These are phyloP conservation scores for Meiosimyza platycephala DNA, from an alignment of 2,888 invertebrate genomes.

Conservation along the genomic window DNA sequence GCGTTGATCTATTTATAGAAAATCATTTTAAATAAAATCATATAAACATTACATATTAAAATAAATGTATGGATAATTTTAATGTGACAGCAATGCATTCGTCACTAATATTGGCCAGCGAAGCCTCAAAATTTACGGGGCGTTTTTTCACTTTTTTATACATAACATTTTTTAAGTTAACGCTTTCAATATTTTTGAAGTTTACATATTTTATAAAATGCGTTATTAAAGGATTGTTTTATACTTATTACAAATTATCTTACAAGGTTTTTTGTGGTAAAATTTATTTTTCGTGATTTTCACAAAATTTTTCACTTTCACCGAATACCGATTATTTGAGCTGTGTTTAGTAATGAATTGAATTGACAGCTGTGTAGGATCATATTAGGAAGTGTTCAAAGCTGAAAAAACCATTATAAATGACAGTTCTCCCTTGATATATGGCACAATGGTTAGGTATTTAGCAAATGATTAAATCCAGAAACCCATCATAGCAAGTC, in stretches of 20 bases:
- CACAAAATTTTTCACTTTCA: conserved; percentile 19
- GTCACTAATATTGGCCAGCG: neutral
- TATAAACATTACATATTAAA: too few species aligned
- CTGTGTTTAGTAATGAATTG: conserved; percentile 24
- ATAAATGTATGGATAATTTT: neutral
- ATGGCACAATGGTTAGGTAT: too few species aligned
- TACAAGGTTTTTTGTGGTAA: conserved; percentile 17
- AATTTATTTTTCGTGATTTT: neutral
- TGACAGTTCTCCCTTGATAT: too few species aligned
- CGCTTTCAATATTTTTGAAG: too few species aligned
- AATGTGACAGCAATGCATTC: neutral
- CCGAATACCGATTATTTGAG: conserved; percentile 22
- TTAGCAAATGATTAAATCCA: too few species aligned
- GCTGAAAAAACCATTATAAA: neutral
- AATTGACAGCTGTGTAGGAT: neutral
- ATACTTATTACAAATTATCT: neutral
- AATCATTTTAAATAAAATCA: neutral
- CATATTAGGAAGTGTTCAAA: neutral
- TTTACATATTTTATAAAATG: too few species aligned
- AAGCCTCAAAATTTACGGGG: conserved; percentile 4
- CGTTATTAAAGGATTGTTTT: neutral
- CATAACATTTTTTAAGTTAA: neutral
- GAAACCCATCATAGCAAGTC: neutral
- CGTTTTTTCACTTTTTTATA: conserved; percentile 1
- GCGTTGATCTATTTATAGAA: neutral